A percentile compares a stretch with the other conserved stretches of the same genome.
Conservation (phyloP, 1,140 invertebrate species). For the Lerema accius region DNA sequence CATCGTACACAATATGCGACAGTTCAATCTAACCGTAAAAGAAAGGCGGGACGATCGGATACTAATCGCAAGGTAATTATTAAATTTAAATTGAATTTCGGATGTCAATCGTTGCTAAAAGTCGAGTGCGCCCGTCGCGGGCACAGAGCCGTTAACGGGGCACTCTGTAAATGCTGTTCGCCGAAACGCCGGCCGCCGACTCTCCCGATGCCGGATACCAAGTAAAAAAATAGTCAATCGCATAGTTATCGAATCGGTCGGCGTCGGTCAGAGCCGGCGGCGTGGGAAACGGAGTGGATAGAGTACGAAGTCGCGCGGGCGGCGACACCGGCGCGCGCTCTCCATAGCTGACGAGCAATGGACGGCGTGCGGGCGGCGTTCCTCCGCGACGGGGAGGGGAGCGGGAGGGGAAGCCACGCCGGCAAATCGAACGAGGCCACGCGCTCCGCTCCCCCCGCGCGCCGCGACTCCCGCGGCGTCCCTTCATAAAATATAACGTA, state of each 20-base stretch:
- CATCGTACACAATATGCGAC: conserved; percentile 75
- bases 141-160: conserved; percentile 52
- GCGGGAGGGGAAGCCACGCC: conserved; percentile 53
- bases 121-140: conserved; percentile 56
- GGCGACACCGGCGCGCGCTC: conserved; percentile 39
- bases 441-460: conserved; percentile 46
- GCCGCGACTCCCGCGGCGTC: conserved; percentile 56
- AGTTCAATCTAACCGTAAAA: conserved; percentile 73
- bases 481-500: conserved; percentile 69
- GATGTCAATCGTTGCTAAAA: conserved; percentile 61
- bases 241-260: conserved; percentile 48
- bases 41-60: conserved; percentile 74
- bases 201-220: conserved; percentile 45
- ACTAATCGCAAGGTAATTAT: conserved; percentile 61
- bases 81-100: conserved; percentile 60
- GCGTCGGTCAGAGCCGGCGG: conserved; percentile 51
- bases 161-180: conserved; percentile 64
- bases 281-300: conserved; percentile 42
- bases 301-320: conserved; percentile 43
- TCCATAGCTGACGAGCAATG: conserved; percentile 58
- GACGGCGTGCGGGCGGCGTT: conserved; percentile 54
- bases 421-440: conserved; percentile 77
- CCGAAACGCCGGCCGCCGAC: too few species aligned
- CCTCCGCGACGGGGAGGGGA: conserved; percentile 40
- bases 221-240: conserved; percentile 53